These are phyloP conservation scores for Gibbula magus DNA, from an alignment of 2,888 invertebrate species.

Conservation along the genomic window DNA sequence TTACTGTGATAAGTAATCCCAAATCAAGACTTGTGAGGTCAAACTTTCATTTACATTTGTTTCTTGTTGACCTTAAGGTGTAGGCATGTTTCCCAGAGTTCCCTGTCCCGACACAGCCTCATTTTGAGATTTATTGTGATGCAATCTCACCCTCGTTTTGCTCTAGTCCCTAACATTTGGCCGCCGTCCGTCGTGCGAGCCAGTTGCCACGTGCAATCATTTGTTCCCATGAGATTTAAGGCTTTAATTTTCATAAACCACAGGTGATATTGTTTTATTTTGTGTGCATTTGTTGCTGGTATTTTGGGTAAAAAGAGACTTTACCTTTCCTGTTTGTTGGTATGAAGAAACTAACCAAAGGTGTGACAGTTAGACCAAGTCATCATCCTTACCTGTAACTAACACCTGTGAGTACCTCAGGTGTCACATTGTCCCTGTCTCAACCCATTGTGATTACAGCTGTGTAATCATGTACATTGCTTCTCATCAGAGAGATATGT, in stretches of 20 bases:
- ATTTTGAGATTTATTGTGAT: slow-evolving; percentile 7
- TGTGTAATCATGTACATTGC: slow-evolving; percentile 6
- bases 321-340: neutral
- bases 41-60: neutral
- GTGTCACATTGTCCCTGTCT: neutral
- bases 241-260: slow-evolving; percentile 20
- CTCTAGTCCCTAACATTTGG: slow-evolving; percentile 9
- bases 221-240: slow-evolving; percentile 19
- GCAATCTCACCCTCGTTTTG: neutral
- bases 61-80: neutral
- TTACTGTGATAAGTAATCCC: slow-evolving; percentile 2
- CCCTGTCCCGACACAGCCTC: slow-evolving; percentile 9
- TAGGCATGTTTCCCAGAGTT: slow-evolving; percentile 13
- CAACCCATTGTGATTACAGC: neutral
- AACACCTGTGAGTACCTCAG: neutral
- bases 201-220: slow-evolving; percentile 12
- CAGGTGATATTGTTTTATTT: slow-evolving; percentile 23
- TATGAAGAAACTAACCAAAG: neutral
- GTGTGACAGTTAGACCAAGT: neutral
- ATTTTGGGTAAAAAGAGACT: slow-evolving; percentile 15
- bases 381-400: neutral
- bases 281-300: slow-evolving; percentile 15
- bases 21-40: neutral
- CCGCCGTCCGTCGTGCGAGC: neutral
- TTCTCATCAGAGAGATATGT: slow-evolving; percentile 10